phyloP scores from a whole-genome alignment of 2,888 invertebrate genomes.

The Mechanitis mazaeus region DNA sequence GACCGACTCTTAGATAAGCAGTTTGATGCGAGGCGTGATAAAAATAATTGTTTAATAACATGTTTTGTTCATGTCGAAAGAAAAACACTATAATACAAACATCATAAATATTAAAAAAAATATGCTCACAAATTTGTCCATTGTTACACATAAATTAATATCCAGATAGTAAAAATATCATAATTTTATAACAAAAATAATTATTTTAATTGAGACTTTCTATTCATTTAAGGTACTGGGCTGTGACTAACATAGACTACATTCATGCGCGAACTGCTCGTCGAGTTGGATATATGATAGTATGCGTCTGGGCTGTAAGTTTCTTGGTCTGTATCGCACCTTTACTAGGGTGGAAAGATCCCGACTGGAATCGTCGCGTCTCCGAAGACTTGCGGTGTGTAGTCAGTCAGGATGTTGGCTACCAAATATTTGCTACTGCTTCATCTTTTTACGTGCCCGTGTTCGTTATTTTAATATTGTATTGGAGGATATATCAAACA shows the following conservation, averaged over 20 bases:
- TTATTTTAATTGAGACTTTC: not conserved
- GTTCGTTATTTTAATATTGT: constrained; percentile 89
- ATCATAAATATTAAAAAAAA: too few species aligned
- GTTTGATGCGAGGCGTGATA: too few species aligned
- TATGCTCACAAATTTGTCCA: too few species aligned
- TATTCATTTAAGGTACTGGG: constrained; percentile 83
- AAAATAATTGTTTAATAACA: too few species aligned
- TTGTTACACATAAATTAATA: too few species aligned
- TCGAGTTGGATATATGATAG: constrained; percentile 87
- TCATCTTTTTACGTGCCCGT: constrained; percentile 95
- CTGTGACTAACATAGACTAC: constrained; percentile 93
- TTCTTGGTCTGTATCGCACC: constrained; percentile 92
- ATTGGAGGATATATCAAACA: constrained; percentile 93
- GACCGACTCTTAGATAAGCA: too few species aligned
- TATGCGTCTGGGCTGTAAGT: constrained; percentile 89
- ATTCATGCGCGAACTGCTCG: constrained; percentile 87
- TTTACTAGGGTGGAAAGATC: constrained; percentile 88
- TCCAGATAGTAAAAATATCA: too few species aligned
- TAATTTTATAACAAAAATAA: too few species aligned
- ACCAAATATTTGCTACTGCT: constrained; percentile 92
- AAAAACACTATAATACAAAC: too few species aligned
- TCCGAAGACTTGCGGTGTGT: constrained; percentile 82
- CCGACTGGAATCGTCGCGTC: constrained; percentile 73
- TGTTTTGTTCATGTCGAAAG: too few species aligned
- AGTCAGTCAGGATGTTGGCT: constrained; percentile 89